These are phyloP conservation scores for Lacerta agilis DNA, from an alignment of 2,797 vertebrate species.

Conservation along the genomic window DNA sequence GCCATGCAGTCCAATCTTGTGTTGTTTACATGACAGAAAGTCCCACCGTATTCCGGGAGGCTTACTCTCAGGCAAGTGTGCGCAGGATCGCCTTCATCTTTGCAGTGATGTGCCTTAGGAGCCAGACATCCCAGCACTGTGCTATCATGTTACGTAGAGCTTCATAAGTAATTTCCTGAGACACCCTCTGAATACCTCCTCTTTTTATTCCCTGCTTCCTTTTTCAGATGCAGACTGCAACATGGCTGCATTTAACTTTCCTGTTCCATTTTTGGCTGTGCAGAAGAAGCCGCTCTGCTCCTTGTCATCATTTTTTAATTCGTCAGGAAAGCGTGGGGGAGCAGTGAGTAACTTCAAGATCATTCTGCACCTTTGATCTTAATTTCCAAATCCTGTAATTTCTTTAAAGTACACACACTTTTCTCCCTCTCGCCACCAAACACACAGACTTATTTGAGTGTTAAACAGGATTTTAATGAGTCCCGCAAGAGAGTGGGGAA, in stretches of 20 bases:
- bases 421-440: slow-evolving; percentile 53
- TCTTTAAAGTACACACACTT: slow-evolving; percentile 56
- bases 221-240: slow-evolving; percentile 47
- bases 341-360: slow-evolving; percentile 46
- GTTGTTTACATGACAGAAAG: background rate
- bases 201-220: slow-evolving; percentile 47
- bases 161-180: slow-evolving; percentile 51
- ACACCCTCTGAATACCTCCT: slow-evolving; percentile 44
- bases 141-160: slow-evolving; percentile 42
- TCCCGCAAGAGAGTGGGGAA: slow-evolving; percentile 63
- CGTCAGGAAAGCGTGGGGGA: slow-evolving; percentile 44
- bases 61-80: background rate
- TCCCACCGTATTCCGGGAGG: background rate
- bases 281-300: slow-evolving; percentile 38
- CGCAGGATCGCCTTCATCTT: background rate
- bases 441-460: slow-evolving; percentile 64
- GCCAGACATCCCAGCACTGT: slow-evolving; percentile 43
- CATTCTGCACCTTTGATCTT: slow-evolving; percentile 60
- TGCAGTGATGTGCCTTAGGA: background rate
- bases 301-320: slow-evolving; percentile 51
- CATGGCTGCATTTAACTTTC: slow-evolving; percentile 52
- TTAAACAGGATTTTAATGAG: slow-evolving; percentile 67
- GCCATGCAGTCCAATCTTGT: background rate
- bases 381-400: slow-evolving; percentile 63
- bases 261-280: slow-evolving; percentile 43